Evolutionary conservation across 2,888 invertebrate species (phyloP).

Genomic region (Drosophila maculinotata): DNA sequence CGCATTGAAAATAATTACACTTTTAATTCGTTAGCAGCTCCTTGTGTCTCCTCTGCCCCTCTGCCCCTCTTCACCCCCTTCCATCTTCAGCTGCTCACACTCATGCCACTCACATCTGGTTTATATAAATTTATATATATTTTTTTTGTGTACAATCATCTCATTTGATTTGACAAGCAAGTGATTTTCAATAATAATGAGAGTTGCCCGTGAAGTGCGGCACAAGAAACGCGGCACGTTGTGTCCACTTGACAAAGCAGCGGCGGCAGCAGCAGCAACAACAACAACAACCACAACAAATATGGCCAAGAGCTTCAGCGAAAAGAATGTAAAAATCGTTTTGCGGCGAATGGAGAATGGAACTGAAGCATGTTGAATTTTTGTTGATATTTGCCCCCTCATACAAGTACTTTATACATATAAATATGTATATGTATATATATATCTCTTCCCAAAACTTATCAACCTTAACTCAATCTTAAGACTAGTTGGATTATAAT

Average conservation of each 20-base stretch:
- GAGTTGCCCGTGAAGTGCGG: conserved; percentile 67
- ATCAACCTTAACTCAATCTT: neutral
- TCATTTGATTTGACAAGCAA: conserved; percentile 81
- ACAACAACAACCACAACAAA: conserved; percentile 56
- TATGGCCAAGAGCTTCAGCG: conserved; percentile 52
- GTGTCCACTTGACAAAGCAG: conserved; percentile 57
- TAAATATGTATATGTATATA: too few species aligned
- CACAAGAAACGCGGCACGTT: conserved; percentile 48
- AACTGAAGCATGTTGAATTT: conserved; percentile 25
- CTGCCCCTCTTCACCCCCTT: neutral
- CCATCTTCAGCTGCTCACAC: neutral
- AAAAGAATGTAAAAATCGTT: conserved; percentile 59
- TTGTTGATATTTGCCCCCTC: conserved; percentile 18
- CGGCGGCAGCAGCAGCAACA: conserved; percentile 33
- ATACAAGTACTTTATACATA: too few species aligned
- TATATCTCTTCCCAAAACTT: neutral
- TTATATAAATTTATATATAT: conserved; percentile 5
- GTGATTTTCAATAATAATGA: conserved; percentile 81
- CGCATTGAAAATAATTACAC: conserved; percentile 76
- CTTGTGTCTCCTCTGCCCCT: conserved; percentile 18
- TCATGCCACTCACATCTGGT: conserved; percentile 6
- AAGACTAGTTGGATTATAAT: too few species aligned
- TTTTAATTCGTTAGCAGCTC: conserved; percentile 76
- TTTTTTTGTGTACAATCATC: conserved; percentile 76
- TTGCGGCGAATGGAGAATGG: conserved; percentile 24